Conservation (phyloP, 1,140 invertebrate genomes). For the Drosophila subobscura region DNA sequence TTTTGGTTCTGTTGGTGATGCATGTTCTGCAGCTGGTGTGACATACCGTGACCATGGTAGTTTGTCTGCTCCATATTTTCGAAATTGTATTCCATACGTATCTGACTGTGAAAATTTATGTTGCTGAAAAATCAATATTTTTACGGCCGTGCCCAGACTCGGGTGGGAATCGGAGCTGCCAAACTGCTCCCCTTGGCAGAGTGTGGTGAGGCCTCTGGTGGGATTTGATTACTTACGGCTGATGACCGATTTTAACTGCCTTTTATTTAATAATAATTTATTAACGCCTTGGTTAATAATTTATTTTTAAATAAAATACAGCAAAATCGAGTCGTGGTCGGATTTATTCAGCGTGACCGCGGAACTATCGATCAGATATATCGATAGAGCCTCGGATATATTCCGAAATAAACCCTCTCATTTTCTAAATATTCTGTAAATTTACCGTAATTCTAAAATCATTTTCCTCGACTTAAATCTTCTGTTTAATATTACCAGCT, state of each 20-base stretch:
- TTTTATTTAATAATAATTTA: constrained; percentile 84
- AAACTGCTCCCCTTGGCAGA: background rate
- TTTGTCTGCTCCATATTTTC: constrained; percentile 59
- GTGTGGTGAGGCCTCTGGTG: background rate
- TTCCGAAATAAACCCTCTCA: no score
- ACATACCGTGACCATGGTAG: constrained; percentile 39
- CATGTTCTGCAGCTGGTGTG: constrained; percentile 41
- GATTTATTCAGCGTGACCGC: no score
- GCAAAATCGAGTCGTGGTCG: constrained; percentile 78
- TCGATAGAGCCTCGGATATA: constrained; percentile 9
- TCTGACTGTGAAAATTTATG: constrained; percentile 42
- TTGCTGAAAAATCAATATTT: constrained; percentile 67
- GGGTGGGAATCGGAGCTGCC: background rate
- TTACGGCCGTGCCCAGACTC: no score
- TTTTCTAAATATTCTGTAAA: no score
- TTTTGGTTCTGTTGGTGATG: constrained; percentile 31
- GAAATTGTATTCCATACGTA: constrained; percentile 6
- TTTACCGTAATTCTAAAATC: background rate
- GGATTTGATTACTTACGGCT: constrained; percentile 41
- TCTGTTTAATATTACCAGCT: no score
- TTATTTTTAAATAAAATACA: constrained; percentile 84
- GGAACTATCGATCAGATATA: constrained; percentile 20
- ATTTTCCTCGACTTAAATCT: background rate
- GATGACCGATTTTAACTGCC: constrained; percentile 75
- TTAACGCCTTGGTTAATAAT: constrained; percentile 77